These are phyloP conservation scores for Blastobasis adustella DNA, from an alignment of 2,888 invertebrate species.

Conservation along the genomic window DNA sequence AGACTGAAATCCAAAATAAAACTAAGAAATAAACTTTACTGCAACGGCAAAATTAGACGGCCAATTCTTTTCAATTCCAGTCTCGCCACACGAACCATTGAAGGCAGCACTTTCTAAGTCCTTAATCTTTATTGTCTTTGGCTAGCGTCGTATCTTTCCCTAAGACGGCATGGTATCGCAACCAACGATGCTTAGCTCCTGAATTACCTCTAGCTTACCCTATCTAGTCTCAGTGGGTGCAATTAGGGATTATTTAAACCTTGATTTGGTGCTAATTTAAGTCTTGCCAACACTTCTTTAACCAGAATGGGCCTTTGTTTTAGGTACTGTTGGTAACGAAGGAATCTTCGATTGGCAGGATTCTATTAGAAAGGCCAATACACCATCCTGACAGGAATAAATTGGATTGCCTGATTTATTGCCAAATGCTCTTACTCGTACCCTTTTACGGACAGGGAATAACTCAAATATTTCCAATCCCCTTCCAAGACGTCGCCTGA, in stretches of 20 bases:
- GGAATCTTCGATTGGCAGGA: constrained; percentile 49
- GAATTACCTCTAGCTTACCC: no score
- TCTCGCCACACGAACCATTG: no score
- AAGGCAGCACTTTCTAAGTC: no score
- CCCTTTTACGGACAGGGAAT: constrained; percentile 34
- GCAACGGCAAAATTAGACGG: no score
- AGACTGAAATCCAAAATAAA: no score
- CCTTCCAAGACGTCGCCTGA: constrained; percentile 14
- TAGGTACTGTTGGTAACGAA: constrained; percentile 34
- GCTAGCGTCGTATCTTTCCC: no score
- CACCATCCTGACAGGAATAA: constrained; percentile 58
- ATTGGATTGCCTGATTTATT: constrained; percentile 65
- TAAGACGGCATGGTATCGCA: no score
- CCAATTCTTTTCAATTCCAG: no score
- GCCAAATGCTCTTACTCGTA: constrained; percentile 66
- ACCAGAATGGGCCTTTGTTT: constrained; percentile 56
- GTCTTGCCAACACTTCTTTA: constrained; percentile 40
- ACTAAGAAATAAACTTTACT: no score
- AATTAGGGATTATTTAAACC: constrained; percentile 21
- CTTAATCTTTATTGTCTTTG: no score
- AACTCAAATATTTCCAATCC: constrained; percentile 40
- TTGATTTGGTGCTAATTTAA: constrained; percentile 19
- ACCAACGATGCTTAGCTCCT: no score
- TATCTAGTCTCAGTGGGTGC: constrained; percentile 9
- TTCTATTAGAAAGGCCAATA: constrained; percentile 48